phyloP scores from a whole-genome alignment of 35 echinoderm and acorn worm genomes.

The Holothuria glaberrima region DNA sequence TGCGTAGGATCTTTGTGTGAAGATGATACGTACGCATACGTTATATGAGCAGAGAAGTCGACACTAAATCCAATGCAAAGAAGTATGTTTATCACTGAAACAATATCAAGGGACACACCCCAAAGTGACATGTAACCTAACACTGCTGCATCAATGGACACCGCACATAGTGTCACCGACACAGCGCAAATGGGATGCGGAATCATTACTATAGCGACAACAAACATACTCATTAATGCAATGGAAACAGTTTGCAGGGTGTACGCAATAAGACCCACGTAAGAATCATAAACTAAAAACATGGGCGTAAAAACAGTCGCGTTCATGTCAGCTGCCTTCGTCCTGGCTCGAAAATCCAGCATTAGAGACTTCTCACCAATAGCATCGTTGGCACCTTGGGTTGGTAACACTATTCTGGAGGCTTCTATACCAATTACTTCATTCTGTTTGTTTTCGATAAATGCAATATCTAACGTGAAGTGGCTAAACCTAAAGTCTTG shows the following conservation, averaged over 20 bases:
- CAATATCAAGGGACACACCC: slow-evolving; percentile 71
- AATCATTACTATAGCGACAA: slow-evolving; percentile 76
- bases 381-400: slow-evolving; percentile 29
- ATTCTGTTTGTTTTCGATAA: slow-evolving; percentile 36
- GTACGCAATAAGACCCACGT: slow-evolving; percentile 59
- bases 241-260: slow-evolving; percentile 72
- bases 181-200: slow-evolving; percentile 80
- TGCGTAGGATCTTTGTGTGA: slow-evolving; percentile 57
- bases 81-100: slow-evolving; percentile 83
- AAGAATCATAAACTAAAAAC: slow-evolving; percentile 81
- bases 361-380: slow-evolving; percentile 63
- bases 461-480: slow-evolving; percentile 72
- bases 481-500: slow-evolving; percentile 54
- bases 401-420: slow-evolving; percentile 64
- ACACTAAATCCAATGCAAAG: slow-evolving; percentile 90
- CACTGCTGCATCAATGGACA: slow-evolving; percentile 77
- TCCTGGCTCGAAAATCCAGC: slow-evolving; percentile 59
- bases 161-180: slow-evolving; percentile 67
- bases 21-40: slow-evolving; percentile 78
- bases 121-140: slow-evolving; percentile 80
- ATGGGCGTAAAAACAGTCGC: slow-evolving; percentile 67
- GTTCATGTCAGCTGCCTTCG: slow-evolving; percentile 10
- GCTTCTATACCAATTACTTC: slow-evolving; percentile 58
- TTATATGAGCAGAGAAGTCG: slow-evolving; percentile 87
- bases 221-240: slow-evolving; percentile 77